A percentile compares a stretch with the other conserved stretches of the same genome.
phyloP scores from a whole-genome alignment of 2,797 vertebrate genomes.

The Rhynchonycteris naso region DNA sequence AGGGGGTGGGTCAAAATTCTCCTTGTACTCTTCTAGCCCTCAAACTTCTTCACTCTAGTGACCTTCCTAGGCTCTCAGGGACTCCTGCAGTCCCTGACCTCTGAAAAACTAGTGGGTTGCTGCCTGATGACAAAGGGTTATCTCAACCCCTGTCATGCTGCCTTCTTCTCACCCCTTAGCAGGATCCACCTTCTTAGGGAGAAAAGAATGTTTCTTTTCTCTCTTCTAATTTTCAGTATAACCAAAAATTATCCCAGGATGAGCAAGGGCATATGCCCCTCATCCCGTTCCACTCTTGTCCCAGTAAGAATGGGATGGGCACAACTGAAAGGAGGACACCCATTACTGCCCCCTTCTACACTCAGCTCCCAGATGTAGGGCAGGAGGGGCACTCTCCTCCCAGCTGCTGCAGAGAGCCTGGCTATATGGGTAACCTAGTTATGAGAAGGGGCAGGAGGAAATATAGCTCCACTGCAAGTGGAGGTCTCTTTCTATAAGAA shows the following conservation, averaged over 20 bases:
- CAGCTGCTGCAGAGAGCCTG: slow-evolving; percentile 56
- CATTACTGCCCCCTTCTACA: slow-evolving; percentile 32
- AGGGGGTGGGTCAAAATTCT: slow-evolving; percentile 40
- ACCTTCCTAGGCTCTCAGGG: slow-evolving; percentile 72
- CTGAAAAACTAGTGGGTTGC: slow-evolving; percentile 58
- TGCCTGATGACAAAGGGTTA: slow-evolving; percentile 65
- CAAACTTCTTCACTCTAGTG: slow-evolving; percentile 61
- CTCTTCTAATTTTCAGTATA: slow-evolving; percentile 73
- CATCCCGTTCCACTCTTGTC: slow-evolving; percentile 21
- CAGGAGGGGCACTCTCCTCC: slow-evolving; percentile 11
- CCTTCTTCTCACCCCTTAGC: slow-evolving; percentile 63
- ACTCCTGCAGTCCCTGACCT: slow-evolving; percentile 30
- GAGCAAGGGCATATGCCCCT: slow-evolving; percentile 20
- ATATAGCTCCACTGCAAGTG: slow-evolving; percentile 19
- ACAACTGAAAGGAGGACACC: slow-evolving; percentile 3
- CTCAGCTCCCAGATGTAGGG: slow-evolving; percentile 46
- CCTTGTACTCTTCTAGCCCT: slow-evolving; percentile 57
- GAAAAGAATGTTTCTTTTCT: slow-evolving; percentile 67
- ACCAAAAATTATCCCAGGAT: slow-evolving; percentile 79
- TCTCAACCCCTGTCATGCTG: slow-evolving; percentile 69
- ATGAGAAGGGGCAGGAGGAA: slow-evolving; percentile 54
- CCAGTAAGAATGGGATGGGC: slow-evolving; percentile 49
- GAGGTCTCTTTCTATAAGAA: slow-evolving; percentile 50
- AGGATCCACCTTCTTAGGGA: slow-evolving; percentile 58
- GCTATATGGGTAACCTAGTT: slow-evolving; percentile 40